These are phyloP conservation scores for Augochlorella aurata DNA, from an alignment of 2,888 invertebrate species.

Conservation along the genomic window DNA sequence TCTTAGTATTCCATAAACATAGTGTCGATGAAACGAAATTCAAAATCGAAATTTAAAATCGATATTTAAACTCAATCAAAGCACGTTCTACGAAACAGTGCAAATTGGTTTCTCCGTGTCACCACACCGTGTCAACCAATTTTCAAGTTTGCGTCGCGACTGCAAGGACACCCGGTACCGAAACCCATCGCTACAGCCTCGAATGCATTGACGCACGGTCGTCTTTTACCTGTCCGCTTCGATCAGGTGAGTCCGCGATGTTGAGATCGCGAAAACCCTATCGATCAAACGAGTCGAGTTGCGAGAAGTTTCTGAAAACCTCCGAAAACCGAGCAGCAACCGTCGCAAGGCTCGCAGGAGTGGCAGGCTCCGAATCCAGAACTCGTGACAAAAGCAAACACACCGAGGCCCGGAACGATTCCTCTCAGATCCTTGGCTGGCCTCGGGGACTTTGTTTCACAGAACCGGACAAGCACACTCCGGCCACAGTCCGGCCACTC, in stretches of 20 bases:
- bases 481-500: background rate
- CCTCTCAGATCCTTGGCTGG: background rate
- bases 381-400: conserved; percentile 17
- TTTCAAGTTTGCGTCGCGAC: background rate
- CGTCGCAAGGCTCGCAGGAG: background rate
- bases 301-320: background rate
- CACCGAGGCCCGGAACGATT: background rate
- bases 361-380: background rate
- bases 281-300: background rate
- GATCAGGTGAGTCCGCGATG: background rate
- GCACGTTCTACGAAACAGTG: too few relatives aligned
- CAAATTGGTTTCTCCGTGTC: too few relatives aligned
- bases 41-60: too few relatives aligned
- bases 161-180: background rate
- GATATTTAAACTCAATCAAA: too few relatives aligned
- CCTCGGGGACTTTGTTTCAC: background rate
- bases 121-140: too few relatives aligned
- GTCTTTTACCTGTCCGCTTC: conserved; percentile 3
- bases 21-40: too few relatives aligned
- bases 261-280: background rate
- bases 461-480: background rate
- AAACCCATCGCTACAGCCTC: background rate
- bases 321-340: background rate
- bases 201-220: background rate
- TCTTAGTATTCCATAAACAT: too few relatives aligned